Conservation (phyloP, 2,797 vertebrate genomes). For the Melanitta fusca region DNA sequence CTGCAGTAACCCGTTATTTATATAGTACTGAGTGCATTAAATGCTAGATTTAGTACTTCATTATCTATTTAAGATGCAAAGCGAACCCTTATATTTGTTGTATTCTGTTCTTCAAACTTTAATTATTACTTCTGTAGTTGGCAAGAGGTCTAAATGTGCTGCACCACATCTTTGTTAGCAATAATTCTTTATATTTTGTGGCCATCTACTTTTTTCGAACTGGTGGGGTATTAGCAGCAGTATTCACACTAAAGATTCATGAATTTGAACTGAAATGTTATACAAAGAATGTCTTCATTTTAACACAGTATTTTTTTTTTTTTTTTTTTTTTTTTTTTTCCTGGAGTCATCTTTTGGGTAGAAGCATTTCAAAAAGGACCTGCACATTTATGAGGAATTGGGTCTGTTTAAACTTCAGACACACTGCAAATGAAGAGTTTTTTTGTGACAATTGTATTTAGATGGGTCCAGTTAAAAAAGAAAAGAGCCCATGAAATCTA, state of each 20-base stretch:
- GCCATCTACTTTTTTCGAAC: background rate
- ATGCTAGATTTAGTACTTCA: background rate
- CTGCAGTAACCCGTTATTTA: background rate
- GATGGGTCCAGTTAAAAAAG: background rate
- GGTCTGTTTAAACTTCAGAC: background rate
- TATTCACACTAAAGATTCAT: background rate
- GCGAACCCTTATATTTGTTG: background rate
- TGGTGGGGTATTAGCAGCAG: background rate
- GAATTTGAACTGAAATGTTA: background rate
- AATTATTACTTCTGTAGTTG: background rate
- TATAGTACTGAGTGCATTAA: background rate
- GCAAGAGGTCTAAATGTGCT: background rate
- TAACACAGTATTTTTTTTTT: background rate
- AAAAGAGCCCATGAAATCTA: background rate
- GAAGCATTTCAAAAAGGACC: background rate
- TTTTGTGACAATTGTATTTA: background rate
- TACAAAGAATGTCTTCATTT: background rate
- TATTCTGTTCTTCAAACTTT: background rate
- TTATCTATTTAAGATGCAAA: slow-evolving; percentile 50
- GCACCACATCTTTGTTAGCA: background rate
- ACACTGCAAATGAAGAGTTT: background rate
- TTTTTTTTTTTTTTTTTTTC: no score
- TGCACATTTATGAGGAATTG: background rate
- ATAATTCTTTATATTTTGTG: background rate
- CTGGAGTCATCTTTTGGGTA: background rate